Evolutionary conservation across 2,113 vertebrate genomes (phyloP), one percentile per base, ranked within the genome.

Genomic region (Ancistrus triradiatus): DNA sequence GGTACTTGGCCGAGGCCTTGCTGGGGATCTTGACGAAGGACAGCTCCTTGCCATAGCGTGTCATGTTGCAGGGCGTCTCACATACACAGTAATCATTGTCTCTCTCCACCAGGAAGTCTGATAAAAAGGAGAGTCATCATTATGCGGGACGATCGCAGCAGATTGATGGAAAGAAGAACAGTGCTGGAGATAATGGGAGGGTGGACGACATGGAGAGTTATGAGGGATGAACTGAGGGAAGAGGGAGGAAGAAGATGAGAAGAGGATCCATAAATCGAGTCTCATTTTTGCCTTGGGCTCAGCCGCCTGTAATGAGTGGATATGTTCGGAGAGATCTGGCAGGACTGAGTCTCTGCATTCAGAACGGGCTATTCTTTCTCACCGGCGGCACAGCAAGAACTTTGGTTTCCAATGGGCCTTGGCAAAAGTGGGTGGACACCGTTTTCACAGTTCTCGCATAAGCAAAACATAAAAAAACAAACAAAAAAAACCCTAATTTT

Each of bases 11-110:
- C 0, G 96, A 99, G 0, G 96, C 96, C 69, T 98, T 98, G 90
- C 96, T 99, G 82, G 96, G 96, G 61, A 99, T 99, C 84, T 94
- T 98, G 53, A 99, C 96, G 84, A 99, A 98, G 80, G 95, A 98
- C 81, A 98, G 85, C 86, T 99, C 96, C 85, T 99, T 99, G 47
- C 91, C 91, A 0, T 90, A 99, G 61, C 96, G 94, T 0, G 94
- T 98, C 81, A 96, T 78, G 69, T 97, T 98, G 89, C 96, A 99
- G 5, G 96, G 96, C 48, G 95, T 98, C 70, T 97, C 93, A 3
- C 96, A 99, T 59, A 95, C 85, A 3, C 96, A 99, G 81, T 91
- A 97, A 55, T 94, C 90, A 0, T 93, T 97, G 86, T 99, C 96
- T 74, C 90, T 89, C 83, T 99, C 95, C 59, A 99, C 94, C 70